Base-by-base conservation (phyloP, 2,888 invertebrate genomes). In the Geotrupes spiniger region DNA sequence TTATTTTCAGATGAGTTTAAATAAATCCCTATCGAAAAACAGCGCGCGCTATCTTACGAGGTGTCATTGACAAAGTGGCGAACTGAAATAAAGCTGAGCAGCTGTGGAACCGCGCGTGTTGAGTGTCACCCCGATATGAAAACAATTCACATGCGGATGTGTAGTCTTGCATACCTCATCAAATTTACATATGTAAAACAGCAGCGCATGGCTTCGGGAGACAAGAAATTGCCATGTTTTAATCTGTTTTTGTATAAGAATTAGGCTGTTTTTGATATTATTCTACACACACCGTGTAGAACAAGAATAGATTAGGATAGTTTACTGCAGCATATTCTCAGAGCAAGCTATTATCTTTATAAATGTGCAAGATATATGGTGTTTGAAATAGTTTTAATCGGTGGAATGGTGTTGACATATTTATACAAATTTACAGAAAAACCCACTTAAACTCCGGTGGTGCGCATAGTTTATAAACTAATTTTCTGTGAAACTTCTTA, bases 1-100 rank as follows among this genome's bases (percentile, higher is more conserved):
- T 69, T 64, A 61, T 65, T 68, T 68, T 64, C 59, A 63, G 65
- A 64, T 63, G 62, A 59, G 61, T 64, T 60, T 59, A 68, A 65
- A 66, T 66, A 68, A 66, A 66, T 66, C 65, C 63, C 57, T 55
- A 55, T 57, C 49, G 52, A 58, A 60, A 62, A 63, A 65, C 63
- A 59, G 56, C 57, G 57, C 61, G 59, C 56, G 57, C 64, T 66
- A 68, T 68, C 68, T 63, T 63, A 53, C 47, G 56, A 41, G 52
- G 55, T 68, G 69, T 66, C 69, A 66, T 56, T 69, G 69, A 69
- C 66, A 67, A 68, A 69, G 69, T 68, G 65, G 63, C 57, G 58
- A 61, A 65, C 67, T 64, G 66, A 68, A 69, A 69, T 68, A 68
- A 68, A 68, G 65, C 58, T 59, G 60, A 62, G 63, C 68, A 68